Conservation (phyloP, 2,113 vertebrate genomes). For the Charadrius vociferus region DNA sequence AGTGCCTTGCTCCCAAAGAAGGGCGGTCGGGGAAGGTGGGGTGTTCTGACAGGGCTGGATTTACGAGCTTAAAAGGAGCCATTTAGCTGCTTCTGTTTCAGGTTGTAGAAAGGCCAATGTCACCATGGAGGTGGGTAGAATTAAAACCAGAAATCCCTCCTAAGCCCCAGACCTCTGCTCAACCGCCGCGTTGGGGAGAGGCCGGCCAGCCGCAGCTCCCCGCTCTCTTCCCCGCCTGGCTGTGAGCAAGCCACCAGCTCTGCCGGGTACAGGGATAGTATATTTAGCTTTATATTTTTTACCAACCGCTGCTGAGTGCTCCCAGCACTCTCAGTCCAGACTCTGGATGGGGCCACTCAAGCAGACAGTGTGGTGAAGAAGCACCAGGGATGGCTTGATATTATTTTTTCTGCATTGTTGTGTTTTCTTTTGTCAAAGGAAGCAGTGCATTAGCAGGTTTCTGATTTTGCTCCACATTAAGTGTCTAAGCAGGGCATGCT, state of each 20-base stretch:
- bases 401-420: background rate
- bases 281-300: background rate
- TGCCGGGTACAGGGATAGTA: background rate
- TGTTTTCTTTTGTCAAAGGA: background rate
- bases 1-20: background rate
- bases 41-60: background rate
- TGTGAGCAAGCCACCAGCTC: background rate
- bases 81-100: conserved; percentile 22
- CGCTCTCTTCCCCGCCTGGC: background rate
- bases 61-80: conserved; percentile 45
- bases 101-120: conserved; percentile 61
- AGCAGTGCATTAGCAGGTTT: background rate
- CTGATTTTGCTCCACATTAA: conserved; percentile 10
- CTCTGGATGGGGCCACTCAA: background rate
- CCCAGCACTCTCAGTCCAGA: background rate
- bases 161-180: conserved; percentile 27
- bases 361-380: background rate
- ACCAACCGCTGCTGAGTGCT: background rate
- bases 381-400: background rate
- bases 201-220: background rate
- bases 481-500: conserved; percentile 26
- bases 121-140: conserved; percentile 43
- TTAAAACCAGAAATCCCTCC: conserved; percentile 50
- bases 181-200: background rate
- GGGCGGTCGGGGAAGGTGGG: background rate